phyloP scores from a whole-genome alignment of 1,140 invertebrate genomes.

The Trinorchestia longiramus region DNA sequence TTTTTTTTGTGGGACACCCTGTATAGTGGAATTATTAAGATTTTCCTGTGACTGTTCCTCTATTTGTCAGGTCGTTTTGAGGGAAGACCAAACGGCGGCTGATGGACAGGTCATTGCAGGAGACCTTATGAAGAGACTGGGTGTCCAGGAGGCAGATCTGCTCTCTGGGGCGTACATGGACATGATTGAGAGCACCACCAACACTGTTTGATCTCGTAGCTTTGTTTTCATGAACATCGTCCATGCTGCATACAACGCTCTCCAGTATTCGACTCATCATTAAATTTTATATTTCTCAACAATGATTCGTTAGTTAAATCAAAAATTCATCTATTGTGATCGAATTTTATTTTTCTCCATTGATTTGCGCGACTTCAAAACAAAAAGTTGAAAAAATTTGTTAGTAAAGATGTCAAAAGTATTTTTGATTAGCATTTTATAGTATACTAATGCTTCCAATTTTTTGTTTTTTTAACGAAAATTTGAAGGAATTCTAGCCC shows the following conservation, averaged over 20 bases:
- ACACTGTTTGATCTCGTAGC: slow-evolving; percentile 49
- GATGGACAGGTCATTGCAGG: slow-evolving; percentile 66
- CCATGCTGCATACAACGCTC: not conserved
- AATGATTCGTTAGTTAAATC: not conserved
- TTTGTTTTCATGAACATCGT: slow-evolving; percentile 38
- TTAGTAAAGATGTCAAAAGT: not conserved
- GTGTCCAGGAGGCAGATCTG: slow-evolving; percentile 69
- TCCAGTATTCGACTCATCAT: slow-evolving; percentile 2
- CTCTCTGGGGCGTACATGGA: slow-evolving; percentile 72
- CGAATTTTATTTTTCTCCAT: not conserved
- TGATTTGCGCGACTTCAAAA: not conserved
- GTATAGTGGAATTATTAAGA: not conserved
- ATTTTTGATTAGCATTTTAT: not conserved
- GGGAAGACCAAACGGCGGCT: slow-evolving; percentile 49
- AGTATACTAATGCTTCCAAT: not conserved
- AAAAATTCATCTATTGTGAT: not conserved
- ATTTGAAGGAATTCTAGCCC: not conserved
- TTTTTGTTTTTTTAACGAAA: not conserved
- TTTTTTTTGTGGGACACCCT: no score
- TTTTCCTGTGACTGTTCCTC: not conserved
- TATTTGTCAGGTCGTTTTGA: slow-evolving; percentile 33
- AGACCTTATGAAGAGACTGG: slow-evolving; percentile 71
- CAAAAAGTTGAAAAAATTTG: not conserved
- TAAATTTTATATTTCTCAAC: not conserved
- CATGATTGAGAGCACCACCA: slow-evolving; percentile 64